Evolutionary conservation across 2,797 vertebrate genomes (phyloP), one percentile per base, ranked within the genome.

Genomic region (Oreochromis grahami): DNA sequence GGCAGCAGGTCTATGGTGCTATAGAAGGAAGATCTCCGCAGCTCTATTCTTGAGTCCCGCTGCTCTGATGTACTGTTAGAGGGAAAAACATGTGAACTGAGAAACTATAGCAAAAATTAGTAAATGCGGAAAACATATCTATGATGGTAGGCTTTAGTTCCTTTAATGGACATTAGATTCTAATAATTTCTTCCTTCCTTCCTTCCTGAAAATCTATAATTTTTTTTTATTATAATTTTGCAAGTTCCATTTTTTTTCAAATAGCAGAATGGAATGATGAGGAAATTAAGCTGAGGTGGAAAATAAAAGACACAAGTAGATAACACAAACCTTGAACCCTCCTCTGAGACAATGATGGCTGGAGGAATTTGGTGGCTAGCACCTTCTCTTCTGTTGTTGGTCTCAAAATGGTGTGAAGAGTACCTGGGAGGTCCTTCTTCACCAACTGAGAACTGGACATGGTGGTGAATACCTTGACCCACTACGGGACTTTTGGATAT

Each of bases 1-100:
- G 95, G 94, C 19, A 90, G 86, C 52, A 91, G 82, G 34, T 97
- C 96, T 2, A 96, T 85, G 21, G 93, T 93, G 87, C 96, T 96
- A 34, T 96, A 96, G 84, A 96, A 81, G 77, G 95, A 96, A 1
- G 90, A 88, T 5, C 95, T 88, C 15, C 92, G 90, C 70, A 43
- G 3, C 21, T 92, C 88, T 70, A 63, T 65, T 80, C 80, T 78
- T 0, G 91, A 90, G 38, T 74, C 85, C 29, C 13, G 77, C 2
- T 9, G 55, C n/a, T 91, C 88, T 2, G 76, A 87, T 8, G 77
- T 3, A 41, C 89, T 89, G 41, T 48, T 65, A 45, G 1, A 63
- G 3, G 21, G 1, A 2, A 74, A 74, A 45, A 17, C 8, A 2
- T 29, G 70, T 1, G 17, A 74, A 74, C 17, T 74, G 26, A 50